Base-by-base conservation (phyloP, 2,888 invertebrate species). In the Acleris literana region DNA sequence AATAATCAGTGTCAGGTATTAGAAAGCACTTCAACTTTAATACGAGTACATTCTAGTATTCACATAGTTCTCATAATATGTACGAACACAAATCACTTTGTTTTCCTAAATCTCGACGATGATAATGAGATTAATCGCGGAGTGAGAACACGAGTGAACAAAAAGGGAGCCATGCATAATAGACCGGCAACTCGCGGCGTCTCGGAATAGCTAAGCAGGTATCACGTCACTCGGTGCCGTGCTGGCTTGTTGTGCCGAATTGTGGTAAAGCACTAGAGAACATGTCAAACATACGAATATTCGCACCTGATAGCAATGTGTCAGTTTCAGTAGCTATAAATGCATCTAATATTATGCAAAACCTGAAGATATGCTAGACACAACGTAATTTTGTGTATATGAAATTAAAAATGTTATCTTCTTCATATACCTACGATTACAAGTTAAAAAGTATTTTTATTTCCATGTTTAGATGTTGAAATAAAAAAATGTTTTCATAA, bases 121-220 rank as follows among this genome's bases (percentile, higher is more conserved):
- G 60, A 52, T 65, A 61, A 65, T 56, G 55, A 55, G 55, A 65
- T 65, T 65, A 65, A 65, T 62, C 57, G 60, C 52, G 44, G 22
- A 61, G 62, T 57, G 57, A 57, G 66, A 66, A 66, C 61, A 62
- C 58, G 52, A 71, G 73, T 71, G 71, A 78, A 79, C 80, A 81
- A 84, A 85, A 84, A 77, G 77, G 80, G 76, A 62, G 61, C 82
- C 77, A 74, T 87, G 77, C 86, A 88, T 88, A 84, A 88, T 88
- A 73, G 78, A 88, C 80, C 85, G 86, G 82, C 81, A 85, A 79
- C 77, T 80, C 77, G 79, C 77, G 72, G 74, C 83, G 78, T 83
- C 86, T 87, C 82, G 69, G 88, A 90, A 89, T 89, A 89, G 86
- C 88, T 88, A 83, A 88, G 80, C 80, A 83, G 84, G 74, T 80